Base-by-base conservation (phyloP, 2,888 invertebrate species). In the Noctua comes region DNA sequence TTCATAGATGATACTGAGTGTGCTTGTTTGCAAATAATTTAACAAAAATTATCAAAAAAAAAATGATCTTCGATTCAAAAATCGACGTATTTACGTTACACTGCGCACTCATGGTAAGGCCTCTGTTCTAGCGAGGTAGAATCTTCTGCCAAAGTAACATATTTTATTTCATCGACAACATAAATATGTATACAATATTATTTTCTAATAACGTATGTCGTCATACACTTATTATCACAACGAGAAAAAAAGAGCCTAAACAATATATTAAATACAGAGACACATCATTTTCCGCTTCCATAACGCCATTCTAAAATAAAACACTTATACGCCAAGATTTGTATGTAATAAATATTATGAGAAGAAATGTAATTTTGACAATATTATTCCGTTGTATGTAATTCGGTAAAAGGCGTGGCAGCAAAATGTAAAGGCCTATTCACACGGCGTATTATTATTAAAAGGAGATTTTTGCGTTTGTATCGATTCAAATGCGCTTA, bases 311-410 rank as follows among this genome's bases (percentile, higher is more conserved):
- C 16, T 31, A 59, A 68, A 66, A 77, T 76, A 74, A 76, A 73
- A 73, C 68, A 68, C 65, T 68, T 73, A 70, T 43, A 6, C 46
- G 46, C 51, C 54, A 68, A 82, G 64, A 74, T 77, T 76, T 43
- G 13, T 54, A 54, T 24, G 65, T 74, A 76, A 80, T 71, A 83
- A 83, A 80, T 83, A 54, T 73, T 75, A 46, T 43, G 57, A 80
- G 68, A 74, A 68, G 54, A 66, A 80, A 80, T 80, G 69, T 80
- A 75, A 76, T 81, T 70, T 70, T 64, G 51, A 80, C 54, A 79
- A 83, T 73, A 46, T 64, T 70, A 71, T 80, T 84, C 68, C 54
- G 21, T 77, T 64, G 31, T 70, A 76, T 46, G 51, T 75, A 70
- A 66, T 76, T 70, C 27, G 16, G 48, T 64, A 57, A 74, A 80